Evolutionary conservation across 2,113 vertebrate species (phyloP).

Genomic region (Nothoprocta perdicaria): DNA sequence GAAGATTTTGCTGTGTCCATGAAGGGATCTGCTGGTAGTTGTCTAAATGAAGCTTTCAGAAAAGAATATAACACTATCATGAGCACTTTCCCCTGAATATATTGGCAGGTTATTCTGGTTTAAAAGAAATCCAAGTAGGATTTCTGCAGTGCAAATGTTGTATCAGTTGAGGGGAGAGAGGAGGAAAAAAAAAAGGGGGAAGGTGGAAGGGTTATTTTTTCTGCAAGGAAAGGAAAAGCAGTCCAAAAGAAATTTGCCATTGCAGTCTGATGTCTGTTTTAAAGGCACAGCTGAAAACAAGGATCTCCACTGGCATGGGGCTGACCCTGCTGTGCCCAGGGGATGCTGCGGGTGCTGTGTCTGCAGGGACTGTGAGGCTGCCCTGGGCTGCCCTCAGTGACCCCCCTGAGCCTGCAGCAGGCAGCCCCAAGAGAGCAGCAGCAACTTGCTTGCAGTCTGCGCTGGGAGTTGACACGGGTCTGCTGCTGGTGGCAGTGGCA

Average conservation of each 20-base stretch:
- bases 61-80: conserved; percentile 75
- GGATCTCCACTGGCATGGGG: not conserved
- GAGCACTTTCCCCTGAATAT: conserved; percentile 71
- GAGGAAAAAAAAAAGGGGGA: not conserved
- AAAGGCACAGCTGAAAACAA: not conserved
- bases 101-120: conserved; percentile 75
- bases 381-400: not conserved
- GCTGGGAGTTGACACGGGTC: not conserved
- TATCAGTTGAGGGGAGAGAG: conserved; percentile 14
- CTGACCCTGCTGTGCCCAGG: not conserved
- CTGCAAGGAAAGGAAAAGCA: conserved; percentile 38
- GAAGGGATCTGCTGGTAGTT: conserved; percentile 80
- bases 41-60: conserved; percentile 84
- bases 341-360: not conserved
- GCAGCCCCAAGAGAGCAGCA: not conserved
- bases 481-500: not conserved
- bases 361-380: not conserved
- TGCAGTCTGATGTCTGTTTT: conserved; percentile 22
- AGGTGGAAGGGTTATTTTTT: conserved; percentile 57
- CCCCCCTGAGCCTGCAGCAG: not conserved
- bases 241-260: conserved; percentile 7
- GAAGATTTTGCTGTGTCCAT: conserved; percentile 80
- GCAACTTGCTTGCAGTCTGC: not conserved
- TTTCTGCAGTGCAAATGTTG: conserved; percentile 63
- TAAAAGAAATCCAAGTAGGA: conserved; percentile 76